Evolutionary conservation across 2,888 invertebrate genomes (phyloP).

Genomic region (Lydus trimaculatus): DNA sequence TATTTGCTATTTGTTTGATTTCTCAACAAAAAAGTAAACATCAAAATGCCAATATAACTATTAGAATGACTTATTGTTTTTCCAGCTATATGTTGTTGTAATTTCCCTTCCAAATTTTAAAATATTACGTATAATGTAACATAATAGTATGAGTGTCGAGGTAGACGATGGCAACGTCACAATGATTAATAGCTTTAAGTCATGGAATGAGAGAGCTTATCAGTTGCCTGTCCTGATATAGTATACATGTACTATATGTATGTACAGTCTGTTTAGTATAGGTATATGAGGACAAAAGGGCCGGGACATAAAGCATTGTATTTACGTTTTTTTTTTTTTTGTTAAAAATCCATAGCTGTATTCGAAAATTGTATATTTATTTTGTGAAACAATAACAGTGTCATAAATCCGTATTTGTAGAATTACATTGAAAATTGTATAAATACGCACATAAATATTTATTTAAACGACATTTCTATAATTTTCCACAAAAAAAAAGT

Average conservation of each 20-base stretch:
- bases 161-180: constrained; percentile 31
- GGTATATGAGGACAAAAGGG: constrained; percentile 22
- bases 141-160: constrained; percentile 38
- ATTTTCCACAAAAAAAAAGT: too few relatives aligned
- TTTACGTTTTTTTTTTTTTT: constrained; percentile 12
- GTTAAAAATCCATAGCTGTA: background rate
- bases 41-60: background rate
- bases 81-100: background rate
- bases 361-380: constrained; percentile 9
- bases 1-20: background rate
- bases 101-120: constrained; percentile 25
- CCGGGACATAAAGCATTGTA: constrained; percentile 9
- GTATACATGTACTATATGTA: background rate
- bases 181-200: constrained; percentile 40
- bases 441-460: background rate
- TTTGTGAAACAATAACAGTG: background rate
- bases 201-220: constrained; percentile 33
- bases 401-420: background rate
- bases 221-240: constrained; percentile 20
- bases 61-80: constrained; percentile 14
- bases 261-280: constrained; percentile 23
- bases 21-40: background rate
- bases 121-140: constrained; percentile 30
- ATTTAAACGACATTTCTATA: background rate
- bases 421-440: background rate